These are phyloP conservation scores for Eupithecia insigniata DNA, from an alignment of 2,888 invertebrate genomes.

Conservation along the genomic window DNA sequence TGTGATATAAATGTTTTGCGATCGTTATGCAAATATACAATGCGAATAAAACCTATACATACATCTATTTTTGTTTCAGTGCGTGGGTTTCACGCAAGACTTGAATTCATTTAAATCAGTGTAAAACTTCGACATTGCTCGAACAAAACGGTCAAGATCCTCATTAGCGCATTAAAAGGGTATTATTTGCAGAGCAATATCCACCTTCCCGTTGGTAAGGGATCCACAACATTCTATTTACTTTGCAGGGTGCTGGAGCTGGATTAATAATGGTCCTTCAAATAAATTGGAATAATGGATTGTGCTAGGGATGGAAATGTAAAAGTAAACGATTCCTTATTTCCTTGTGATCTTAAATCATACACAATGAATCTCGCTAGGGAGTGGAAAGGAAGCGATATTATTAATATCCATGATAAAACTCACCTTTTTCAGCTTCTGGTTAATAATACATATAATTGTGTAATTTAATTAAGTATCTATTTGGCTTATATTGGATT, in stretches of 20 bases:
- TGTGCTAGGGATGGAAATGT: neutral
- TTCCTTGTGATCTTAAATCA: neutral
- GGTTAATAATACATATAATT: neutral
- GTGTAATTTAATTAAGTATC: too few species aligned
- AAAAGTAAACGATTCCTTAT: neutral
- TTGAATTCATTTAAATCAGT: conserved; percentile 11
- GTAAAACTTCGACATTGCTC: conserved; percentile 20
- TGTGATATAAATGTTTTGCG: neutral
- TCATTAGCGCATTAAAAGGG: conserved; percentile 10
- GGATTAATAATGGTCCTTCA: conserved; percentile 9
- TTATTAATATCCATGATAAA: neutral
- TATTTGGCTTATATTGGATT: neutral
- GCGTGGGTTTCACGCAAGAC: neutral
- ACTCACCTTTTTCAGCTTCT: neutral
- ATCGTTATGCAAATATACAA: neutral
- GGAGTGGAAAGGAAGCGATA: conserved; percentile 1
- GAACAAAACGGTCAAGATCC: conserved; percentile 15
- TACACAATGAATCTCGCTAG: neutral
- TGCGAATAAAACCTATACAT: neutral
- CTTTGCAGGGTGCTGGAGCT: conserved; percentile 16
- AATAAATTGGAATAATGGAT: conserved; percentile 8
- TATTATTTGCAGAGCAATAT: conserved; percentile 27
- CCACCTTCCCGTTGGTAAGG: conserved; percentile 23
- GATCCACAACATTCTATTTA: conserved; percentile 17
- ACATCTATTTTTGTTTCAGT: neutral